Percentiles rank a stretch among this genome's conserved stretches.
These are phyloP conservation scores for Campaea margaritaria DNA, from an alignment of 2,888 invertebrate genomes.

Conservation along the genomic window DNA sequence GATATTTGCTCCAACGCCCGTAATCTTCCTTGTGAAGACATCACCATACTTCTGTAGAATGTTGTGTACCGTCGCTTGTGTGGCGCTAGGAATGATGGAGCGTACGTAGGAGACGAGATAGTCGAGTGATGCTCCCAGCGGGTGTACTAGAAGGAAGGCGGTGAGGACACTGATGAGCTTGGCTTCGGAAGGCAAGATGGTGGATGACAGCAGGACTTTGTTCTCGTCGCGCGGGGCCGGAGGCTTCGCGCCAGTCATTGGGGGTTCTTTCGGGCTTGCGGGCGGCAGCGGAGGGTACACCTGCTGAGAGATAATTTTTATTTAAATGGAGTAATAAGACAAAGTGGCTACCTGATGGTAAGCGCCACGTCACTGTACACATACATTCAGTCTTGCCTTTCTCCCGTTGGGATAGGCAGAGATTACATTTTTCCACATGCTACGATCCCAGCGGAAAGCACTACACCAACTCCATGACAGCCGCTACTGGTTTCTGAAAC, in stretches of 20 bases:
- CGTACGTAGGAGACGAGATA: conserved; percentile 68
- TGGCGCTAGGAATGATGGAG: conserved; percentile 60
- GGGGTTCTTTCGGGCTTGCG: conserved; percentile 39
- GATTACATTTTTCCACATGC: too few relatives aligned
- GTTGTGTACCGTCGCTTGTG: conserved; percentile 56
- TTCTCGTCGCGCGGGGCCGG: conserved; percentile 41
- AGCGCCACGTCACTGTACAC: too few relatives aligned
- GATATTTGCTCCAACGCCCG: conserved; percentile 54
- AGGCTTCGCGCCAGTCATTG: conserved; percentile 36
- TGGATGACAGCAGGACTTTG: conserved; percentile 3
- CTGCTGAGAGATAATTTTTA: conserved; percentile 32
- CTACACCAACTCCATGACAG: too few relatives aligned
- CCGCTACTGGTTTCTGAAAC: too few relatives aligned
- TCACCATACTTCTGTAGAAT: conserved; percentile 63
- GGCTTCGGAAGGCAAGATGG: conserved; percentile 51
- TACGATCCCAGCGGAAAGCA: too few relatives aligned
- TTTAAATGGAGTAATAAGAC: too few relatives aligned
- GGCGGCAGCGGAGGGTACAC: conserved; percentile 54
- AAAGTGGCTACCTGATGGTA: too few relatives aligned
- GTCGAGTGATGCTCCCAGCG: conserved; percentile 67
- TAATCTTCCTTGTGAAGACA: conserved; percentile 59
- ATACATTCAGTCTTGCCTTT: too few relatives aligned
- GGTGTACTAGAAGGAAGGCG: conserved; percentile 73
- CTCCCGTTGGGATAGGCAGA: too few relatives aligned
- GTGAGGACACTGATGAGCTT: conserved; percentile 73